Conservation (phyloP, 2,797 vertebrate genomes). For the Cirrhinus mrigala region DNA sequence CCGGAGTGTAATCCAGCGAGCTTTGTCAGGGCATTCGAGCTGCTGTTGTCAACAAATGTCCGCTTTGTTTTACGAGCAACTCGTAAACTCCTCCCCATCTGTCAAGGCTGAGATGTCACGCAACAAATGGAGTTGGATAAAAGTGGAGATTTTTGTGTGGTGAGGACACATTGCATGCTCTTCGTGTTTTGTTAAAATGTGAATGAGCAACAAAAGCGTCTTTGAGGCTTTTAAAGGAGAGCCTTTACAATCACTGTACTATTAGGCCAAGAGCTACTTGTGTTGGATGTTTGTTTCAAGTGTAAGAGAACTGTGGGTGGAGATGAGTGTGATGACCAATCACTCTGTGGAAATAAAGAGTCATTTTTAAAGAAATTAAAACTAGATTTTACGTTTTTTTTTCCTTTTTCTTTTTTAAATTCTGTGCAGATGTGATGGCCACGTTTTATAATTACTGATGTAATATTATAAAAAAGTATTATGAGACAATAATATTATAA, state of each 20-base stretch:
- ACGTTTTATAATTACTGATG: neutral
- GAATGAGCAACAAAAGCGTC: slow-evolving; percentile 17
- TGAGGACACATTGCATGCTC: neutral
- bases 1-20: slow-evolving; percentile 41
- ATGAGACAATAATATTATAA: neutral
- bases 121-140: slow-evolving; percentile 24
- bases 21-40: slow-evolving; percentile 17
- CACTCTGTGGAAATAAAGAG: neutral
- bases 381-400: neutral
- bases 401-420: too few species aligned
- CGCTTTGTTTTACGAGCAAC: slow-evolving; percentile 33
- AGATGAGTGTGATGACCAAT: slow-evolving; percentile 20
- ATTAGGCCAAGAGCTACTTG: neutral
- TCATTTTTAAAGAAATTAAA: neutral
- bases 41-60: slow-evolving; percentile 43
- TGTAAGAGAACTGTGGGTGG: slow-evolving; percentile 3
- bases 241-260: slow-evolving; percentile 9
- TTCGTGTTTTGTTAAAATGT: slow-evolving; percentile 16
- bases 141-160: slow-evolving; percentile 31
- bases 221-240: slow-evolving; percentile 13
- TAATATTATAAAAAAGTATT: neutral
- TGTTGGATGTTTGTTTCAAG: slow-evolving; percentile 35
- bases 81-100: slow-evolving; percentile 46
- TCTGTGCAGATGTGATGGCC: neutral
- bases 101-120: slow-evolving; percentile 29